Evolutionary conservation across 1,140 invertebrate genomes (phyloP).

Genomic region (Trypoxylus dichotomus): DNA sequence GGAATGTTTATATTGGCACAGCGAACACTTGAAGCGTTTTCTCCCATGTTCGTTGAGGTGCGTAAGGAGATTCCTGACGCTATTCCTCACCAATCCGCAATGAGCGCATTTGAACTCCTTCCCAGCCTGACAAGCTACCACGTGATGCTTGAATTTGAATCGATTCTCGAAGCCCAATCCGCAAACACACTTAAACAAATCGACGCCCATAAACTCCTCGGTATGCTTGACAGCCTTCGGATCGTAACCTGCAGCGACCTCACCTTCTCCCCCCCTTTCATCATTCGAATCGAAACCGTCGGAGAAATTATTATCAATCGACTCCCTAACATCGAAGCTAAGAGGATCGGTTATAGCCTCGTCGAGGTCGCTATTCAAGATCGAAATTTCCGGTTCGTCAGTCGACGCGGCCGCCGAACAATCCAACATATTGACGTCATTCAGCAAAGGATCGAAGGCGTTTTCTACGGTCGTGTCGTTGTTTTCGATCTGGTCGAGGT

Average conservation of each 20-base stretch:
- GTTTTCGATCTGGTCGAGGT: not conserved
- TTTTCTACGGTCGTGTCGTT: not conserved
- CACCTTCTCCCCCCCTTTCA: constrained; percentile 6
- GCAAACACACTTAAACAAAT: constrained; percentile 52
- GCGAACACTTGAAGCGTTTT: constrained; percentile 54
- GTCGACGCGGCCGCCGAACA: not conserved
- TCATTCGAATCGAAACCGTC: constrained; percentile 29
- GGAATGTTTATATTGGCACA: constrained; percentile 51
- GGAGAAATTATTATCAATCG: not conserved
- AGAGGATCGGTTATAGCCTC: constrained; percentile 29
- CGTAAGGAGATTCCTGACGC: constrained; percentile 42
- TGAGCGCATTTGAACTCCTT: constrained; percentile 55
- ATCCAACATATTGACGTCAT: no score
- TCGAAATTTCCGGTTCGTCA: not conserved
- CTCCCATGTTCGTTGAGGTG: constrained; percentile 54
- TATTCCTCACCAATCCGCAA: constrained; percentile 57
- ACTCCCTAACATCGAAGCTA: not conserved
- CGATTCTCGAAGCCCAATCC: constrained; percentile 49
- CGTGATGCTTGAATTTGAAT: not conserved
- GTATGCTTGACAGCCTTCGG: constrained; percentile 2
- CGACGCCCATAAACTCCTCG: constrained; percentile 2
- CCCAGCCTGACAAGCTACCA: not conserved
- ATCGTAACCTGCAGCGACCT: not conserved
- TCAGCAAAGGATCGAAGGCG: no score
- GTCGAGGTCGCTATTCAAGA: not conserved